A percentile compares a stretch with the other conserved stretches of the same genome.
phyloP scores from a whole-genome alignment of 2,797 vertebrate genomes.

The Miichthys miiuy region DNA sequence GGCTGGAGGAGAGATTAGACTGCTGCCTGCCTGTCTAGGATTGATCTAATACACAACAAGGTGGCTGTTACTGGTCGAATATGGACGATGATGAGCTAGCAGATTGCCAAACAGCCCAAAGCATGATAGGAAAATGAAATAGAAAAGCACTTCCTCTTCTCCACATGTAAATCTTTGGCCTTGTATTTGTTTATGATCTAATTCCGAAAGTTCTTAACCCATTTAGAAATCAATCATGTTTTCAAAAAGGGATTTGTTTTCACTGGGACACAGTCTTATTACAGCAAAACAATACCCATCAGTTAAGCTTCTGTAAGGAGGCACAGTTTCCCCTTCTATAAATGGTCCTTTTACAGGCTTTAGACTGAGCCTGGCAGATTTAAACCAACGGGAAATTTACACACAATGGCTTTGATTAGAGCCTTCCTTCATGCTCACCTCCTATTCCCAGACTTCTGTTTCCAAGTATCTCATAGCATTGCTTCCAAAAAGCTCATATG shows the following conservation, averaged over 20 bases:
- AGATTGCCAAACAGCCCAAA: conserved; percentile 48
- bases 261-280: conserved; percentile 48
- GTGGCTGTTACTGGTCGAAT: conserved; percentile 58
- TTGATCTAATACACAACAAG: conserved; percentile 62
- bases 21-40: conserved; percentile 53
- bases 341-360: conserved; percentile 65
- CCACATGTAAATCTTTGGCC: conserved; percentile 30
- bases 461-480: conserved; percentile 52
- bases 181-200: conserved; percentile 60
- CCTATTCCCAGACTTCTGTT: conserved; percentile 64
- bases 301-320: conserved; percentile 53
- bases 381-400: conserved; percentile 65
- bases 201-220: conserved; percentile 63
- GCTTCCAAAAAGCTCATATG: conserved; percentile 67
- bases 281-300: conserved; percentile 54
- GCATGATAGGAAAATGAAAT: conserved; percentile 27
- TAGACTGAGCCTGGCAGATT: conserved; percentile 57
- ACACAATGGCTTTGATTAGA: conserved; percentile 74
- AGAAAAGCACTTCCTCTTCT: conserved; percentile 34
- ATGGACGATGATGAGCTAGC: conserved; percentile 51
- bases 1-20: conserved; percentile 48
- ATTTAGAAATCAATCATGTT: conserved; percentile 66
- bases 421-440: conserved; percentile 60
- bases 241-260: conserved; percentile 60
- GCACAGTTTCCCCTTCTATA: conserved; percentile 49